Conservation (phyloP, 2,797 vertebrate genomes). For the Halcyon leucocephala region DNA sequence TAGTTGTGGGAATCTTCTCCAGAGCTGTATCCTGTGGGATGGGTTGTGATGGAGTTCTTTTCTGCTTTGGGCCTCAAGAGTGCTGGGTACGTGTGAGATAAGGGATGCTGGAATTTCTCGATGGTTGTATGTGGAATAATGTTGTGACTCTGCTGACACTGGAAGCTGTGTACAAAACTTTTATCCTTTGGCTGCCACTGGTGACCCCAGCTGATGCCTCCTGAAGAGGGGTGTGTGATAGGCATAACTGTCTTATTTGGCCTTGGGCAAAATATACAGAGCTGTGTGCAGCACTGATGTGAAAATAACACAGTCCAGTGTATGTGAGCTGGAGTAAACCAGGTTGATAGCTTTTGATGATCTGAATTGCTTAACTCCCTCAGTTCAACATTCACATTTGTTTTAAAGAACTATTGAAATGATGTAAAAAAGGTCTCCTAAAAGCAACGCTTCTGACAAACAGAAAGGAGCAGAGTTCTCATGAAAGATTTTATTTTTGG, state of each 20-base stretch:
- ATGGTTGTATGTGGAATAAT: rapidly evolving
- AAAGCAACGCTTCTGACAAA: background rate
- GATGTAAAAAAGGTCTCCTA: background rate
- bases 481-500: background rate
- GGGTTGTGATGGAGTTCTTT: background rate
- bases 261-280: background rate
- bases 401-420: background rate
- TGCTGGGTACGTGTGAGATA: background rate
- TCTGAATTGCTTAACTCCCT: background rate
- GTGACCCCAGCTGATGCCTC: background rate
- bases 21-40: background rate
- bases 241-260: background rate
- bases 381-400: background rate
- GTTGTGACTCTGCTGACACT: background rate
- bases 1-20: rapidly evolving
- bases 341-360: background rate
- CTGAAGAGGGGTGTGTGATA: background rate
- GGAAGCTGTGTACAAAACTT: background rate
- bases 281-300: rapidly evolving
- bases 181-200: background rate
- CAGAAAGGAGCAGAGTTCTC: background rate
- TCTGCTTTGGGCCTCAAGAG: background rate
- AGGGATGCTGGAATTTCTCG: background rate
- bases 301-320: background rate
- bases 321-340: background rate